Percentiles rank a stretch among this genome's conserved stretches.
Evolutionary conservation across 2,113 vertebrate species (phyloP).

Genomic region (Sminthopsis crassicaudata): DNA sequence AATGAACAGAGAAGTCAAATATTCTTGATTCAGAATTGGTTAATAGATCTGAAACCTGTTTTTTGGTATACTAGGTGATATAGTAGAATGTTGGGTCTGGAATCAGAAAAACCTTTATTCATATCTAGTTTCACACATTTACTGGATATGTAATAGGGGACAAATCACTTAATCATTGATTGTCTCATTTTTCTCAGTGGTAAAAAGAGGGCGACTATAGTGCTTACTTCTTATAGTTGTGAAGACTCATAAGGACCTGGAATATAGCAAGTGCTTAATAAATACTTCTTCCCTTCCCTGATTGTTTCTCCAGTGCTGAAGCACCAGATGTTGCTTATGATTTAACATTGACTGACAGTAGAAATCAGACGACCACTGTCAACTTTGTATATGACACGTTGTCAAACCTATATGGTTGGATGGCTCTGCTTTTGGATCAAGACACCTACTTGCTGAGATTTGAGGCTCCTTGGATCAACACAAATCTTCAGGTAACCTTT

Average conservation of each 20-base stretch:
- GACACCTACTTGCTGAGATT: conserved; percentile 81
- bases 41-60: not conserved
- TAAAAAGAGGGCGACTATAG: not conserved
- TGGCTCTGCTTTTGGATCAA: conserved; percentile 84
- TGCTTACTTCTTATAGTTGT: not conserved
- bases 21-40: conserved; percentile 23
- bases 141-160: not conserved
- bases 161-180: not conserved
- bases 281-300: not conserved
- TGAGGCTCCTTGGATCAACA: conserved; percentile 57
- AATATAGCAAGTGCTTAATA: not conserved
- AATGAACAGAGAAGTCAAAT: not conserved
- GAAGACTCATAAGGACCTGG: not conserved
- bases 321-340: conserved; percentile 73
- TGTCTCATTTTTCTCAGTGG: not conserved
- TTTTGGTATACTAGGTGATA: not conserved
- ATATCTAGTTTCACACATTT: not conserved
- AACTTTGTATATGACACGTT: conserved; percentile 83
- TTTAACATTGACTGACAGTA: conserved; percentile 83
- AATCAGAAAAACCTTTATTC: not conserved
- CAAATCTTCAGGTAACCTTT: conserved; percentile 77
- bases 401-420: conserved; percentile 83
- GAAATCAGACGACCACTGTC: conserved; percentile 81
- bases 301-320: conserved; percentile 69
- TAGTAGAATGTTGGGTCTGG: not conserved